Base-by-base conservation (phyloP, 2,888 invertebrate species). In the Drosophila testacea region DNA sequence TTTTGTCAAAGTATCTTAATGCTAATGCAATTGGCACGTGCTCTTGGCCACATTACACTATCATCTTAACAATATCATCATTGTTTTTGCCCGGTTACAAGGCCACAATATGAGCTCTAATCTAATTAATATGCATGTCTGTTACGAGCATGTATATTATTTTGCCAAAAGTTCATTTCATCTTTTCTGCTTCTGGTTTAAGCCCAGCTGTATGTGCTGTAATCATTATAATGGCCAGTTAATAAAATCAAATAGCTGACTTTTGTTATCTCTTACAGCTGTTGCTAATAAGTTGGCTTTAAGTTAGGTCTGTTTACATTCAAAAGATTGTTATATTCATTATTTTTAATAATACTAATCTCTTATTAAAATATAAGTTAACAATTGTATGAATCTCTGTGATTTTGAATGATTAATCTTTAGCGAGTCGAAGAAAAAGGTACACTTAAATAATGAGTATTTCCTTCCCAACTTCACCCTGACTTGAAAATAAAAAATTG, bases 11-110 rank as follows among this genome's bases (percentile, higher is more conserved):
- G 73, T 59, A 61, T 44, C 55, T 69, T 52, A 60, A 64, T 64
- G 56, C 60, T 69, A 64, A 56, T 63, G 36, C 55, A 63, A 73
- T 69, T 73, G 73, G 69, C 74, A 74, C 73, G 73, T 74, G 73
- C 48, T 7, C 34, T 36, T 44, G 44, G 60, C 44, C 64, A 57
- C 13, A 48, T 73, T 48, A 73, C 64, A 73, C 36, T 55, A 73
- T 64, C 73, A 36, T 2, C 32, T 7, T 1, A 11, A 22, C 52
- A 32, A 47, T 50, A 46, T 52, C 38, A 42, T 50, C 41, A 54
- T 38, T 34, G n/a, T 55, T 44, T 41, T 34, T 10, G 51, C 51
- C 27, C 36, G 6, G 10, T 51, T 28, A 51, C 38, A 51, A 13
- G 34, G 44, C 55, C 55, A 36, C 44, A 55, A 36, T 41, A 54